Conservation (phyloP, 1,140 invertebrate species). For the Condylostylus longicornis region DNA sequence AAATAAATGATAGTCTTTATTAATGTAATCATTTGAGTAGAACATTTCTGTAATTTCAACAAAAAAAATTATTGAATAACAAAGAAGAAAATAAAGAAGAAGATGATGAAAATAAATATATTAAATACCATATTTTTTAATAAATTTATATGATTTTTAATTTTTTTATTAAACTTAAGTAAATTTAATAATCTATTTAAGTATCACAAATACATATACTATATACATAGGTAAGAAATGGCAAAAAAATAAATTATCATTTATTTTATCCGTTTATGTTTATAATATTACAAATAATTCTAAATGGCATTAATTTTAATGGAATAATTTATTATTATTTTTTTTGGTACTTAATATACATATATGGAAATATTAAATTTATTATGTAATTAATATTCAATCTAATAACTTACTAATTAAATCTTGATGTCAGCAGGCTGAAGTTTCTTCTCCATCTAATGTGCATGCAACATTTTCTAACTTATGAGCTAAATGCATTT, state of each 20-base stretch:
- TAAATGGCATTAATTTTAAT: background rate
- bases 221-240: no score
- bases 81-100: background rate
- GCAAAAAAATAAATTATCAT: no score
- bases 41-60: background rate
- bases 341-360: background rate
- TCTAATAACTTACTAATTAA: background rate
- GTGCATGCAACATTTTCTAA: slow-evolving; percentile 80
- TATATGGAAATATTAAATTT: background rate
- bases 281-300: background rate
- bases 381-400: background rate
- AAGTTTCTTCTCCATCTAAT: slow-evolving; percentile 54
- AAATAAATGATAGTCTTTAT: background rate
- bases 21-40: background rate
- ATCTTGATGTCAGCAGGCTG: slow-evolving; percentile 26
- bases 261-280: background rate
- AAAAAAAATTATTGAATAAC: background rate
- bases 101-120: no score
- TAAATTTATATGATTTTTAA: no score
- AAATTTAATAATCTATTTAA: no score
- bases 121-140: no score
- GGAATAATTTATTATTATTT: background rate
- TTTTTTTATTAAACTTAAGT: no score
- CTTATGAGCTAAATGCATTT: slow-evolving; percentile 75
- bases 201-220: no score